Conservation (phyloP, 2,888 invertebrate genomes). For the Acanthoscelides obtectus region DNA sequence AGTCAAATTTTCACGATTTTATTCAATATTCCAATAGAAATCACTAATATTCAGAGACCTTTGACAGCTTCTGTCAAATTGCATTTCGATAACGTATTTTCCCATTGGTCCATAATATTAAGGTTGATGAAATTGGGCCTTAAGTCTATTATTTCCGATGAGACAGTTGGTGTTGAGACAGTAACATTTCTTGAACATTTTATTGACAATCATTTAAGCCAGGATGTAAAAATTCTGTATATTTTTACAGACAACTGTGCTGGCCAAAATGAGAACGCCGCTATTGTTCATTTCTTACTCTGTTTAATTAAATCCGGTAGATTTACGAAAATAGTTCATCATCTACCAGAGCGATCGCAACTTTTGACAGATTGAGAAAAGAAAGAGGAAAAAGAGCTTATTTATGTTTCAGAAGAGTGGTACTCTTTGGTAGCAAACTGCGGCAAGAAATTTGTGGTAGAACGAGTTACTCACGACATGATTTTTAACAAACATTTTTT, state of each 20-base stretch:
- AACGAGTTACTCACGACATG: conserved; percentile 12
- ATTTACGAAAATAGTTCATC: conserved; percentile 8
- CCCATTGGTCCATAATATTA: too few species aligned
- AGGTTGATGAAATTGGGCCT: too few species aligned
- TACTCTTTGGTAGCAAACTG: conserved; percentile 14
- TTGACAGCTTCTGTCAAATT: too few species aligned
- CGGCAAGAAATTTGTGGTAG: conserved; percentile 16
- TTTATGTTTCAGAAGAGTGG: conserved; percentile 19
- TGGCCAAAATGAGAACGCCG: conserved; percentile 9
- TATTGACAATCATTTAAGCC: too few species aligned
- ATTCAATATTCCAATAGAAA: too few species aligned
- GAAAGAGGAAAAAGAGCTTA: conserved; percentile 12
- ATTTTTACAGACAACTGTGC: conserved; percentile 12
- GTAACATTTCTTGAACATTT: too few species aligned
- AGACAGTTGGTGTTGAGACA: too few species aligned
- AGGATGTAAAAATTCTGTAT: conserved; percentile 5
- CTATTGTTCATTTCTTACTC: conserved; percentile 9
- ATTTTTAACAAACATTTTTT: conserved; percentile 10
- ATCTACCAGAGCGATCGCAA: conserved; percentile 13
- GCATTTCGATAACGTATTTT: too few species aligned
- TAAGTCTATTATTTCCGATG: too few species aligned
- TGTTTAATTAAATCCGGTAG: conserved; percentile 1
- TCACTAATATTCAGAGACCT: too few species aligned
- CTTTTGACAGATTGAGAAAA: conserved; percentile 15
- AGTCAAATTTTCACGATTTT: too few species aligned